Percentiles rank a stretch among this genome's conserved stretches.
phyloP scores from a whole-genome alignment of 2,797 vertebrate species.

The Aphelocoma californica region DNA sequence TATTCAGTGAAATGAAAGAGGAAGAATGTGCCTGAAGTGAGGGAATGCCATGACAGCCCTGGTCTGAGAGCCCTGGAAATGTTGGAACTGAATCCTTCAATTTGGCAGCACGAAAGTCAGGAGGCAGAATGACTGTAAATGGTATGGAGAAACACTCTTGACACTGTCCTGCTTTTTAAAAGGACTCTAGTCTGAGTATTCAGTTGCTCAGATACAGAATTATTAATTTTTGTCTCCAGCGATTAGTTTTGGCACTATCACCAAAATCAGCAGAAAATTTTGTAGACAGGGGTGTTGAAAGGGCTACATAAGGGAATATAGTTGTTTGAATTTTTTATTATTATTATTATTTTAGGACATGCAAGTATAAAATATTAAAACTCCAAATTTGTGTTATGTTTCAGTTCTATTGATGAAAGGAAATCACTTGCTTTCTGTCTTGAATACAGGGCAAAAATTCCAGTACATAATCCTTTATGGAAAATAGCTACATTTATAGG shows the following conservation, averaged over 20 bases:
- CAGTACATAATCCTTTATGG: neutral
- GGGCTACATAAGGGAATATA: neutral
- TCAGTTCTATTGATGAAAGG: neutral
- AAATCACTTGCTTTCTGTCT: neutral
- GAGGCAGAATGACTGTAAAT: neutral
- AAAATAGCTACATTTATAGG: neutral
- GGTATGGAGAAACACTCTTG: neutral
- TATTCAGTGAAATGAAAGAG: conserved; percentile 40
- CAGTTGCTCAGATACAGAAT: neutral
- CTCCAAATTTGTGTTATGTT: neutral
- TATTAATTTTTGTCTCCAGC: neutral
- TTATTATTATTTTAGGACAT: neutral
- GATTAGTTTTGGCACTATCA: neutral
- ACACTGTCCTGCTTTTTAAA: neutral
- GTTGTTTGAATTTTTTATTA: neutral
- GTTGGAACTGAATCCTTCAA: neutral
- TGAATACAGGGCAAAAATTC: neutral
- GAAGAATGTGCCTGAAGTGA: conserved; percentile 40
- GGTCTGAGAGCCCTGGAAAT: neutral
- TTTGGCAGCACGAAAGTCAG: neutral
- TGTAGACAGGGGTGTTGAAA: neutral
- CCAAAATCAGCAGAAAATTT: neutral
- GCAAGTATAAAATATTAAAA: neutral
- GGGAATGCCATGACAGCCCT: neutral
- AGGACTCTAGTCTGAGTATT: neutral